Percentiles rank a stretch among this genome's conserved stretches.
phyloP scores from a whole-genome alignment of 2,797 vertebrate genomes.

The Fistularia tabacaria region DNA sequence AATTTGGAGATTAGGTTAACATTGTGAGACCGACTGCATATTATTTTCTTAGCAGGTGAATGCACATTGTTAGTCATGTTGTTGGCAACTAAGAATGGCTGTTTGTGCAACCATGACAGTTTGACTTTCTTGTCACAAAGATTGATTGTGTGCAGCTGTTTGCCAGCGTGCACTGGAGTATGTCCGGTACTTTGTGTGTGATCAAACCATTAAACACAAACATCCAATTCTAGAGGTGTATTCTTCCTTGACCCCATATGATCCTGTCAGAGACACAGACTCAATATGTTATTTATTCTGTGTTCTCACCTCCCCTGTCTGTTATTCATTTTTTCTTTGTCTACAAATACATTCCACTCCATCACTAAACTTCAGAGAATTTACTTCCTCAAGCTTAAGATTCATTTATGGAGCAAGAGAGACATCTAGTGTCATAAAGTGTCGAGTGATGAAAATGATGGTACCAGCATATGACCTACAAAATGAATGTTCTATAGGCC shows the following conservation, averaged over 20 bases:
- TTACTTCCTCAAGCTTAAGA: neutral
- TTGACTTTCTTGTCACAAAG: constrained; percentile 64
- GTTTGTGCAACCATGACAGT: constrained; percentile 53
- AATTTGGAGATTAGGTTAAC: neutral
- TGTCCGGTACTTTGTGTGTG: constrained; percentile 50
- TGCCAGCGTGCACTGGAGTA: constrained; percentile 46
- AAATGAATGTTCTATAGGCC: neutral
- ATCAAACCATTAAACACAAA: constrained; percentile 66
- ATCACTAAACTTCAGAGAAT: constrained; percentile 33
- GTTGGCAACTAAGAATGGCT: constrained; percentile 48
- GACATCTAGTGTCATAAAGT: constrained; percentile 71
- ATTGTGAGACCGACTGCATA: neutral
- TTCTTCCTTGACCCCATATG: constrained; percentile 75
- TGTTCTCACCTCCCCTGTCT: constrained; percentile 48
- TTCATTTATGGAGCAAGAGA: constrained; percentile 77
- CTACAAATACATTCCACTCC: constrained; percentile 50
- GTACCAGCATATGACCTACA: neutral
- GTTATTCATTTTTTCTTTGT: constrained; percentile 56
- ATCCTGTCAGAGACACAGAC: constrained; percentile 69
- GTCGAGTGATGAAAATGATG: neutral
- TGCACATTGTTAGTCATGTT: constrained; percentile 42
- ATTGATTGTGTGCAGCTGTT: constrained; percentile 55
- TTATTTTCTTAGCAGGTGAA: neutral
- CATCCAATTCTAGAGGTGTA: constrained; percentile 75
- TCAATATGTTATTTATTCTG: constrained; percentile 75